Percentiles rank a stretch among this genome's conserved stretches.
phyloP scores from a whole-genome alignment of 2,888 invertebrate genomes.

The Archaeoteleia sp. region DNA sequence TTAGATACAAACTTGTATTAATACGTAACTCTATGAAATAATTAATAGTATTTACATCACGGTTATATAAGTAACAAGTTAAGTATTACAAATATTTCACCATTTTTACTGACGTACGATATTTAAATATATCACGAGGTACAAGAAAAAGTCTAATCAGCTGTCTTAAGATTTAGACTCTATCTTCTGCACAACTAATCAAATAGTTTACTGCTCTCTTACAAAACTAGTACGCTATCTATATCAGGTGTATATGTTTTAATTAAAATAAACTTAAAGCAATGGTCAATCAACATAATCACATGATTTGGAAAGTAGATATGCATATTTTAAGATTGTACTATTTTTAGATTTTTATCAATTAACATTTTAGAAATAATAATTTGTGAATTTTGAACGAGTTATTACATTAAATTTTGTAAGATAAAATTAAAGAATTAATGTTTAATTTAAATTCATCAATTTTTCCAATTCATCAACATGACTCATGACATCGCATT shows the following conservation, averaged over 20 bases:
- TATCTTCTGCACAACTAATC: not conserved
- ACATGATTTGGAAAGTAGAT: conserved; percentile 7
- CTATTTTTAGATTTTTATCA: too few species aligned
- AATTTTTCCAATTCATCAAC: too few species aligned
- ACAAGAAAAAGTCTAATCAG: not conserved
- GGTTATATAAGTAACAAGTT: conserved; percentile 1
- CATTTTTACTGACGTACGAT: not conserved
- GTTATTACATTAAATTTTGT: too few species aligned
- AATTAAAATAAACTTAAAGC: not conserved
- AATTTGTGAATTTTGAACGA: too few species aligned
- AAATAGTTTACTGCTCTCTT: not conserved
- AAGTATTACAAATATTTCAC: conserved; percentile 2
- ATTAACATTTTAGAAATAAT: too few species aligned
- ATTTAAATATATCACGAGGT: not conserved
- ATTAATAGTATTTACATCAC: conserved; percentile 7
- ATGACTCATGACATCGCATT: too few species aligned
- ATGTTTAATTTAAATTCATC: too few species aligned
- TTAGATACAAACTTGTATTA: not conserved
- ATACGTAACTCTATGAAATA: conserved; percentile 3
- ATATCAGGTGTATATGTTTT: too few species aligned
- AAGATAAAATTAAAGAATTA: too few species aligned
- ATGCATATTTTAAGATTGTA: not conserved
- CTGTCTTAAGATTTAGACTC: not conserved
- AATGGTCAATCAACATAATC: conserved; percentile 7
- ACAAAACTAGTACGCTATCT: too few species aligned